These are phyloP conservation scores for Meandrina meandrites DNA, from an alignment of 92 coral and sea anemone genomes.

Conservation along the genomic window DNA sequence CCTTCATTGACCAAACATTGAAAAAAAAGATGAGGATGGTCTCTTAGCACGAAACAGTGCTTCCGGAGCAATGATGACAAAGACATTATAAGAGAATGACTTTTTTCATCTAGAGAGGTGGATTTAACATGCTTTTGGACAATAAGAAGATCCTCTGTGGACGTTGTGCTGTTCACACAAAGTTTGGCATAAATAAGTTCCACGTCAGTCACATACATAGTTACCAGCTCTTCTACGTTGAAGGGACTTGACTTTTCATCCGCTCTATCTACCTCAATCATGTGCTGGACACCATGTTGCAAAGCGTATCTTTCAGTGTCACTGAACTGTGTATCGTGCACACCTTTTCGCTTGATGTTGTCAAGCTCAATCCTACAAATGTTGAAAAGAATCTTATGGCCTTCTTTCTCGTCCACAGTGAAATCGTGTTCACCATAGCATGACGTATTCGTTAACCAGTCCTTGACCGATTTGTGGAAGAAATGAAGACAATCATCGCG, in stretches of 20 bases:
- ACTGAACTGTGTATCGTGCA: not conserved
- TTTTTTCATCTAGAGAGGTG: not conserved
- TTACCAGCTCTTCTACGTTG: not conserved
- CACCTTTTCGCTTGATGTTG: slow-evolving; percentile 3
- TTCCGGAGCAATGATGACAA: not conserved
- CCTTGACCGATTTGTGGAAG: not conserved
- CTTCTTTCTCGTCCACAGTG: slow-evolving; percentile 30
- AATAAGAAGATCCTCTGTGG: not conserved
- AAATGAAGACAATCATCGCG: too few relatives aligned
- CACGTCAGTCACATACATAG: not conserved
- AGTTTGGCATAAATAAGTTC: not conserved
- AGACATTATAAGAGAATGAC: not conserved
- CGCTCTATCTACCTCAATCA: not conserved
- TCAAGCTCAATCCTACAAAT: slow-evolving; percentile 32
- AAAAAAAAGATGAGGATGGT: not conserved
- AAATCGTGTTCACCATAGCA: slow-evolving; percentile 22
- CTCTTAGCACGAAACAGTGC: not conserved
- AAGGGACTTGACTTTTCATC: too few relatives aligned
- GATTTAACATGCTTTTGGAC: not conserved
- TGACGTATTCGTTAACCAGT: slow-evolving; percentile 36
- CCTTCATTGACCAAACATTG: not conserved
- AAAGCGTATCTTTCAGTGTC: slow-evolving; percentile 18
- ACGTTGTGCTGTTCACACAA: not conserved
- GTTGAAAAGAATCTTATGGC: slow-evolving; percentile 23
- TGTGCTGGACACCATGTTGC: slow-evolving; percentile 32